Conservation (phyloP, 2,888 invertebrate genomes). For the Stegana nigrithorax region DNA sequence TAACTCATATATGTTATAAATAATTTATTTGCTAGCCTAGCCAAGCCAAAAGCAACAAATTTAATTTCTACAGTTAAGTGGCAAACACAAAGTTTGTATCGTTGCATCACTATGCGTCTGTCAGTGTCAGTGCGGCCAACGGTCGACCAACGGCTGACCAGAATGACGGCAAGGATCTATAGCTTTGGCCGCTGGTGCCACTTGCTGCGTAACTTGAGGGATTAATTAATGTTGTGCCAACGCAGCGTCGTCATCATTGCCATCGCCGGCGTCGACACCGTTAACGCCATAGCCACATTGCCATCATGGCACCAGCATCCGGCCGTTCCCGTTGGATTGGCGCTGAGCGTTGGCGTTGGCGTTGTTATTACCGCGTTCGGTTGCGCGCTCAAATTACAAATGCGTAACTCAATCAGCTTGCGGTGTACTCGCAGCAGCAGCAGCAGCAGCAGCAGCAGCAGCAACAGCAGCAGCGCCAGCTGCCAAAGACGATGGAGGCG, state of each 20-base stretch:
- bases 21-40: too few species aligned
- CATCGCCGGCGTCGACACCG: not conserved
- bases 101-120: not conserved
- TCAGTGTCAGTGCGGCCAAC: too few species aligned
- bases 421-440: too few species aligned
- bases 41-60: too few species aligned
- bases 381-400: constrained; percentile 3
- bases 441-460: constrained; percentile 47
- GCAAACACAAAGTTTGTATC: too few species aligned
- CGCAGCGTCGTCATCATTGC: not conserved
- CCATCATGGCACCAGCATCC: not conserved
- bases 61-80: too few species aligned
- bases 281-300: not conserved
- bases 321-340: too few species aligned
- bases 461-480: constrained; percentile 23
- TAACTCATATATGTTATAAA: too few species aligned
- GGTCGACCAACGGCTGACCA: too few species aligned
- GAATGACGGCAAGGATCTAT: too few species aligned
- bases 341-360: too few species aligned
- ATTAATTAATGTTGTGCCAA: constrained; percentile 27
- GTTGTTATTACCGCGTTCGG: too few species aligned
- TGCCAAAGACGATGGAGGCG: not conserved
- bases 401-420: constrained; percentile 2
- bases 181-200: not conserved
- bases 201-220: constrained; percentile 19